phyloP scores from a whole-genome alignment of 2,888 invertebrate species.

The Neoascia interrupta region DNA sequence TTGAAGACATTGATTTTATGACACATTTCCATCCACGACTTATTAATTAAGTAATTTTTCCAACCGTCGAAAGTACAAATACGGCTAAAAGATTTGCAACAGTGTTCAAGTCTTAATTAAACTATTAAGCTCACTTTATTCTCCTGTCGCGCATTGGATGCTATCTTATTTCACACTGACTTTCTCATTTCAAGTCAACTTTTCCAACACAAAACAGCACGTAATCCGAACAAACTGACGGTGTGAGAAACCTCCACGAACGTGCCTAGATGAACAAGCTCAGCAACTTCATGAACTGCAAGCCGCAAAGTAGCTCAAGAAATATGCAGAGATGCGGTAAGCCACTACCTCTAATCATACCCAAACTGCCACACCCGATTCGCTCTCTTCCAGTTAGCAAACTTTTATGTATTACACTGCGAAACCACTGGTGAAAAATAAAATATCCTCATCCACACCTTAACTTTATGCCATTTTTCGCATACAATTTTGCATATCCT shows the following conservation, averaged over 20 bases:
- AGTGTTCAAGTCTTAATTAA: too few species aligned
- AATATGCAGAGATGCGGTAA: slow-evolving; percentile 11
- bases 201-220: neutral
- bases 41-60: too few species aligned
- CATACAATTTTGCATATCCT: slow-evolving; percentile 14
- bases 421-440: neutral
- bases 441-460: slow-evolving; percentile 12
- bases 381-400: neutral
- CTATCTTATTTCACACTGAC: too few species aligned
- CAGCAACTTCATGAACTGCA: neutral
- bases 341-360: neutral
- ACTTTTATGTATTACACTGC: neutral
- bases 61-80: too few species aligned
- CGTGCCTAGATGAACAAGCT: too few species aligned
- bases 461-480: slow-evolving; percentile 5
- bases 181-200: too few species aligned
- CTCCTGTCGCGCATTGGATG: too few species aligned
- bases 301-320: neutral
- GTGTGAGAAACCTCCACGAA: slow-evolving; percentile 8
- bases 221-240: too few species aligned
- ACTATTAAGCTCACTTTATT: too few species aligned
- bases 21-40: too few species aligned
- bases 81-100: too few species aligned
- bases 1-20: too few species aligned
- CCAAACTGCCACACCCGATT: neutral